A percentile compares a stretch with the other conserved stretches of the same genome.
Evolutionary conservation across 35 echinoderm and acorn worm genomes (phyloP).

Genomic region (Ptychodera flava): DNA sequence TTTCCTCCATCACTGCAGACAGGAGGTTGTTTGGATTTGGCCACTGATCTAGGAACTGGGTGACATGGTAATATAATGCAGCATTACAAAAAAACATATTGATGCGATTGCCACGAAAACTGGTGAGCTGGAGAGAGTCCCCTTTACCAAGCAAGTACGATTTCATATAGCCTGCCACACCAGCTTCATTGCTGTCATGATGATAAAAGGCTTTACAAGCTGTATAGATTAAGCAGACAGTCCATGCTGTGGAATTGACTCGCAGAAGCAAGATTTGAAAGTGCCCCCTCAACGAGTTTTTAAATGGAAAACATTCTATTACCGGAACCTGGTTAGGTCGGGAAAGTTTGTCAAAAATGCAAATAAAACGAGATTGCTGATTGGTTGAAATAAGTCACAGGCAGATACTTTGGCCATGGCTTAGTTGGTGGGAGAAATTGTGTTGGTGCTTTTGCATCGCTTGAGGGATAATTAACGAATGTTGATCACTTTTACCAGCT

Average conservation of each 20-base stretch:
- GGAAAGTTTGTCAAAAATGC: no score
- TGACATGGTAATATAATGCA: constrained; percentile 36
- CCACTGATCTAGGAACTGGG: constrained; percentile 23
- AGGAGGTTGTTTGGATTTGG: constrained; percentile 48
- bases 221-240: constrained; percentile 43
- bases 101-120: constrained; percentile 53
- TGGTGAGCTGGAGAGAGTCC: constrained; percentile 23
- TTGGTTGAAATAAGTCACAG: no score
- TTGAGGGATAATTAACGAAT: no score
- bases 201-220: constrained; percentile 33
- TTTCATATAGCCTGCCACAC: constrained; percentile 18
- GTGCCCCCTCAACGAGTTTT: no score
- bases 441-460: no score
- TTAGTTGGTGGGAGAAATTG: no score
- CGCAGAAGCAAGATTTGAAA: no score
- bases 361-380: no score
- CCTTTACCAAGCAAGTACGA: constrained; percentile 12
- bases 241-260: constrained; percentile 42
- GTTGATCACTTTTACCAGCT: no score
- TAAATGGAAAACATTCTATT: no score
- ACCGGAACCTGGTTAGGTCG: no score
- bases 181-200: constrained; percentile 60
- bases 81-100: constrained; percentile 74
- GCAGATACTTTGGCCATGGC: no score
- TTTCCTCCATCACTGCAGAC: constrained; percentile 24